Conservation (phyloP, 2,797 vertebrate species). For the Xenops minutus region DNA sequence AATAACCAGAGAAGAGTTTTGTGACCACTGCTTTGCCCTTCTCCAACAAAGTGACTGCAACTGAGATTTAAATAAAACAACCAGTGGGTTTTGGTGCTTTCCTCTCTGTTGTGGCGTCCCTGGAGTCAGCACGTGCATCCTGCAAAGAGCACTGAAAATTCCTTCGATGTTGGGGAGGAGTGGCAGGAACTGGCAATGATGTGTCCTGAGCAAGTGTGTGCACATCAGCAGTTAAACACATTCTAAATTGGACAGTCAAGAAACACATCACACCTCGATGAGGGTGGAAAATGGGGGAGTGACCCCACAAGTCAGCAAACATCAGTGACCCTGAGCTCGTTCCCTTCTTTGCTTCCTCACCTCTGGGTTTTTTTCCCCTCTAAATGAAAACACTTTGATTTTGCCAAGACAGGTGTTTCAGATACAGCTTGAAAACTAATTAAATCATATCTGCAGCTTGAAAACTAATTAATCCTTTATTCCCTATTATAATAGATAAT, state of each 20-base stretch:
- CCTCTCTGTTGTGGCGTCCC: neutral
- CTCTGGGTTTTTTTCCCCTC: neutral
- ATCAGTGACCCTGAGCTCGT: neutral
- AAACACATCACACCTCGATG: neutral
- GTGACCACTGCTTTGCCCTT: rapidly evolving
- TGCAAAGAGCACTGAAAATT: neutral
- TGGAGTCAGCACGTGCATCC: neutral
- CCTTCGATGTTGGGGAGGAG: rapidly evolving
- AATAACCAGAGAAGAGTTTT: neutral
- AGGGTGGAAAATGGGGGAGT: neutral
- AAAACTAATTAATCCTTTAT: constrained; percentile 75
- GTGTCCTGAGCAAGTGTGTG: neutral
- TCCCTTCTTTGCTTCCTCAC: neutral
- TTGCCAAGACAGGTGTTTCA: constrained; percentile 66
- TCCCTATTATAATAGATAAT: constrained; percentile 68
- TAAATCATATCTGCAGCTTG: constrained; percentile 72
- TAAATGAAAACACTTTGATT: constrained; percentile 27
- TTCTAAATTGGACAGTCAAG: neutral
- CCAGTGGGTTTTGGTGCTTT: rapidly evolving
- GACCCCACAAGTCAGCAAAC: rapidly evolving
- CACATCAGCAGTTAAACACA: neutral
- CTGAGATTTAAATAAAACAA: neutral
- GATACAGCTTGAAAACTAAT: constrained; percentile 68
- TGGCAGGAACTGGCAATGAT: neutral
- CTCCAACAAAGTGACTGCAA: neutral